phyloP scores from a whole-genome alignment of 2,797 vertebrate species.

The Peromyscus eremicus region DNA sequence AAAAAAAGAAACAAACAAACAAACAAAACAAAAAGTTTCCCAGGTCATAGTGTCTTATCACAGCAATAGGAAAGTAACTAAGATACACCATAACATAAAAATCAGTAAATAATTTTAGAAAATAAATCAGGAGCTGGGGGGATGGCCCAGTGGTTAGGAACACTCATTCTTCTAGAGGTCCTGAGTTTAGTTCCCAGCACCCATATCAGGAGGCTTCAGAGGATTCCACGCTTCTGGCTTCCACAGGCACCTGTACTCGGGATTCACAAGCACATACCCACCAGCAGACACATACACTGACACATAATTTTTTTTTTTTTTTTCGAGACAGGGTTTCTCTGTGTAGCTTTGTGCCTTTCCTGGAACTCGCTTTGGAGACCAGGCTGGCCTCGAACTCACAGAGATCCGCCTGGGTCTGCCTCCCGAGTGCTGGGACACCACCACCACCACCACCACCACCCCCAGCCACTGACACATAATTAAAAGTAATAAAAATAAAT shows the following conservation, averaged over 20 bases:
- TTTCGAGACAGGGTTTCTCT: too few species aligned
- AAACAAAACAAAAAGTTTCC: neutral
- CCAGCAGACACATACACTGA: neutral
- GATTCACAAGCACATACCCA: neutral
- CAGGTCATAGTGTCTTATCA: neutral
- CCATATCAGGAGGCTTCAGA: neutral
- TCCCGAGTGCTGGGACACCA: too few species aligned
- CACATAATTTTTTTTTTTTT: too few species aligned
- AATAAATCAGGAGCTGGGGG: neutral
- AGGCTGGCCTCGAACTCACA: too few species aligned
- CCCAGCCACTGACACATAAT: neutral
- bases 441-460: too few species aligned
- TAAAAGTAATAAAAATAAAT: neutral
- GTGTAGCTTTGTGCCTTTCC: too few species aligned
- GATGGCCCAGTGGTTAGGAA: neutral
- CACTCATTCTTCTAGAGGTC: neutral
- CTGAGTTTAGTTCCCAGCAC: neutral
- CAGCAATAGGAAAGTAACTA: neutral
- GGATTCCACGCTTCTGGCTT: neutral
- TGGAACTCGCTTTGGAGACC: too few species aligned
- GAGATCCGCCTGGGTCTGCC: too few species aligned
- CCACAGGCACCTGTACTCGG: neutral
- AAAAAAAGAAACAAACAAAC: neutral
- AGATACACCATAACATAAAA: neutral
- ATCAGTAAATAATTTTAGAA: slow-evolving; percentile 32